Percentiles rank a stretch among this genome's conserved stretches.
These are phyloP conservation scores for Metridium senile DNA, from an alignment of 92 coral and sea anemone species.

Conservation along the genomic window DNA sequence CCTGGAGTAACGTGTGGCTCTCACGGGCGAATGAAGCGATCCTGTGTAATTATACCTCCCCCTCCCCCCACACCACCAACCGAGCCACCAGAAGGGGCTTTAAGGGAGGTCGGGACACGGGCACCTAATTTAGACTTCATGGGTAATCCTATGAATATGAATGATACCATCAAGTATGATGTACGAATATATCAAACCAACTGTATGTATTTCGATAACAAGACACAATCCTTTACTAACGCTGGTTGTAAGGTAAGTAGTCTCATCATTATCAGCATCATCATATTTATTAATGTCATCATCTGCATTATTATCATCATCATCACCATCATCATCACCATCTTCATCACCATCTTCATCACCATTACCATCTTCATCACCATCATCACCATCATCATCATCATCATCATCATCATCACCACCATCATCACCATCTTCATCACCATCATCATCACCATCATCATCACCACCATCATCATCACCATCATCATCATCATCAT, in stretches of 20 bases:
- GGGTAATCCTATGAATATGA: conserved; percentile 70
- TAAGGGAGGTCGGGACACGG: conserved; percentile 34
- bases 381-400: no score
- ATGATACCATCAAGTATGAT: conserved; percentile 63
- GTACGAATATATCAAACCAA: conserved; percentile 69
- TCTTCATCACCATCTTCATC: no score
- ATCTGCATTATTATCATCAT: no score
- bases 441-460: no score
- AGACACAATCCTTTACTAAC: conserved; percentile 64
- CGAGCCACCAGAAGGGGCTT: conserved; percentile 38
- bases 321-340: no score
- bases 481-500: no score
- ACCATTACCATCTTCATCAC: no score
- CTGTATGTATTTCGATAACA: conserved; percentile 78
- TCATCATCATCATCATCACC: no score
- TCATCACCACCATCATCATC: no score
- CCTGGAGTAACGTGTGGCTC: conserved; percentile 47
- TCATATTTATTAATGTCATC: no score
- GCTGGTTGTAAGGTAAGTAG: conserved; percentile 73
- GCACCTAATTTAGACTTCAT: conserved; percentile 75
- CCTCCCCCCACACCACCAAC: conserved; percentile 91
- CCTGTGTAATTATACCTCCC: conserved; percentile 91
- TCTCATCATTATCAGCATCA: no score
- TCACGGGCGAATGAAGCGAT: conserved; percentile 72
- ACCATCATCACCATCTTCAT: no score